phyloP scores from a whole-genome alignment of 2,113 vertebrate species.

The Ardeotis arabs region DNA sequence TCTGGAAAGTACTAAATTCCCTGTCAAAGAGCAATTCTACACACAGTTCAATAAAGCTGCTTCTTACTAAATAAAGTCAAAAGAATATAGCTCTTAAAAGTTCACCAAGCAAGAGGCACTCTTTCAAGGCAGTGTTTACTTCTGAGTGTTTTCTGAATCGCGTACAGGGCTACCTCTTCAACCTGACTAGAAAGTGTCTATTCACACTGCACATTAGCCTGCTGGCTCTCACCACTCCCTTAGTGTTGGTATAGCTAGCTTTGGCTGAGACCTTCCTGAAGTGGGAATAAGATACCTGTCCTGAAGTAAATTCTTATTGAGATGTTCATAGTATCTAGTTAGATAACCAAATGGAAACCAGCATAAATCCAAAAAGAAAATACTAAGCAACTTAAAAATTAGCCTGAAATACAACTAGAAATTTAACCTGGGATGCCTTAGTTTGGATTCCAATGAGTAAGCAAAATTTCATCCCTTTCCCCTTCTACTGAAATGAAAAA shows the following conservation, averaged over 20 bases:
- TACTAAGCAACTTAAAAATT: neutral
- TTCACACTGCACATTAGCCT: neutral
- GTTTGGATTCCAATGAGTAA: neutral
- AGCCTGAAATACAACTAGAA: neutral
- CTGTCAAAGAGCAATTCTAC: neutral
- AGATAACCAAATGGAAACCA: neutral
- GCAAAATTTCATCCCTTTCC: neutral
- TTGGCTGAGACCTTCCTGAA: neutral
- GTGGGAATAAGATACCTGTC: neutral
- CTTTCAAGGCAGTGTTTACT: neutral
- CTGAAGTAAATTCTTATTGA: neutral
- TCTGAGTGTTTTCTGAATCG: neutral
- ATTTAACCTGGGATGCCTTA: neutral
- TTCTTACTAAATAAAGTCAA: neutral
- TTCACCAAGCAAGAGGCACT: neutral
- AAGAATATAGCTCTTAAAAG: neutral
- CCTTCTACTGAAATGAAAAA: neutral
- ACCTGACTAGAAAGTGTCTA: neutral
- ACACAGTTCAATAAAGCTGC: neutral
- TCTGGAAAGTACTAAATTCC: neutral
- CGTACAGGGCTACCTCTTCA: neutral
- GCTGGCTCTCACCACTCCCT: neutral
- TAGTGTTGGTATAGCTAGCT: neutral
- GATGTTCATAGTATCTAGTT: neutral
- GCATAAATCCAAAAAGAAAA: neutral